Conservation (phyloP, 37 sponge, comb jelly and placozoan species). For the Lycopodina hypogea region DNA sequence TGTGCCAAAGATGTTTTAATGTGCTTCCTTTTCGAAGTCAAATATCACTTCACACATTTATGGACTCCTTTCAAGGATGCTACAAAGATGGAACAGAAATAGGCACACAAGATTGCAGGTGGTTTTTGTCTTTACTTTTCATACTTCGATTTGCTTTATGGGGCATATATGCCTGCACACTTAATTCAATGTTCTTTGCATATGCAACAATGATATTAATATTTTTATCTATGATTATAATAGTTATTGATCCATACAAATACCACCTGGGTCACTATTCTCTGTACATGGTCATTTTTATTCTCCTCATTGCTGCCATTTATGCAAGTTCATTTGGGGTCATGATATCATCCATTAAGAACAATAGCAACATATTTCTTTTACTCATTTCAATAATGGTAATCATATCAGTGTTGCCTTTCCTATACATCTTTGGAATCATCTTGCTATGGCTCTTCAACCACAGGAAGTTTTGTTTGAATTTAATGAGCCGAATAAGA, state of each 20-base stretch:
- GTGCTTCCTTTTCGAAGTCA: not conserved
- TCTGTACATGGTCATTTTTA: not conserved
- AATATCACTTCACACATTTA: slow-evolving; percentile 6
- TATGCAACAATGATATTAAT: not conserved
- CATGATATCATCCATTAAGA: no score
- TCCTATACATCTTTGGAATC: slow-evolving; percentile 3
- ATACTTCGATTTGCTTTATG: slow-evolving; percentile 29
- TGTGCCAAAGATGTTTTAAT: slow-evolving; percentile 5
- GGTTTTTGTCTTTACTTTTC: slow-evolving; percentile 56
- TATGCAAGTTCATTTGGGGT: not conserved
- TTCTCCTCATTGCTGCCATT: not conserved
- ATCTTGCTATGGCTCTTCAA: not conserved
- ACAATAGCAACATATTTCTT: not conserved
- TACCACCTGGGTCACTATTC: not conserved
- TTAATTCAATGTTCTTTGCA: not conserved
- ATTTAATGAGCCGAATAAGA: not conserved
- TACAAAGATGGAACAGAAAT: slow-evolving; percentile 58
- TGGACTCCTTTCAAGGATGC: slow-evolving; percentile 64
- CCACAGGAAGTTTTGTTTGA: not conserved
- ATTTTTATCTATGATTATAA: not conserved
- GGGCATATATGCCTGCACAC: slow-evolving; percentile 16
- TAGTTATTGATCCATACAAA: slow-evolving; percentile 1
- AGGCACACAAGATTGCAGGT: slow-evolving; percentile 42
- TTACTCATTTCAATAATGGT: not conserved
- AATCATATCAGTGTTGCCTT: not conserved